phyloP scores from a whole-genome alignment of 1,140 invertebrate genomes.

The Meloidogyne chitwoodi region DNA sequence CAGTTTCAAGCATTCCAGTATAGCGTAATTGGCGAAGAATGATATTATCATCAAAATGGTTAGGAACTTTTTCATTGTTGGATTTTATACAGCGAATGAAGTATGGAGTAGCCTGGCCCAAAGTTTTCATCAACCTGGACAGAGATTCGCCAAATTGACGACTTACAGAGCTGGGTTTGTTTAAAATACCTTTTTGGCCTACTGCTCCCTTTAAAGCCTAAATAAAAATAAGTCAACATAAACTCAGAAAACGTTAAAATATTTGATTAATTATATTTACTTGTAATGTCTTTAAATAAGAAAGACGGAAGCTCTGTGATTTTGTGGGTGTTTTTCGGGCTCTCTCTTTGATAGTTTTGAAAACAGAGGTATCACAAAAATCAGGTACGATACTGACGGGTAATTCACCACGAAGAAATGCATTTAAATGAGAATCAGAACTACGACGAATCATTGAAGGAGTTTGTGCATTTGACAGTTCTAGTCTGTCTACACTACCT shows the following conservation, averaged over 20 bases:
- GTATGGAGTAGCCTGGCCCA: conserved; percentile 90
- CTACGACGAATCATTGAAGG: conserved; percentile 33
- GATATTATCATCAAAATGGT: conserved; percentile 85
- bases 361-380: conserved; percentile 58
- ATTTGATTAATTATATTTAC: no score
- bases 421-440: conserved; percentile 54
- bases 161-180: conserved; percentile 83
- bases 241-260: no score
- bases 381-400: conserved; percentile 45
- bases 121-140: conserved; percentile 82
- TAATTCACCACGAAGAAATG: conserved; percentile 56
- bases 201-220: conserved; percentile 46
- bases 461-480: conserved; percentile 23
- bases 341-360: conserved; percentile 55
- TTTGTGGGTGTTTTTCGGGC: conserved; percentile 44
- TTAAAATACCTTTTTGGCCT: conserved; percentile 47
- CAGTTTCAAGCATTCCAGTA: conserved; percentile 93
- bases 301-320: conserved; percentile 37
- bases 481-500: conserved; percentile 48
- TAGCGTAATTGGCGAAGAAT: conserved; percentile 82
- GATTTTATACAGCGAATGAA: conserved; percentile 95
- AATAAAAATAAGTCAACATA: no score
- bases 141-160: conserved; percentile 89
- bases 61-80: conserved; percentile 82
- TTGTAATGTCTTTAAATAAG: conserved; percentile 67